Evolutionary conservation across 1,140 invertebrate genomes (phyloP), one percentile per base, ranked within the genome.

Genomic region (Lordiphosa clarofinis): DNA sequence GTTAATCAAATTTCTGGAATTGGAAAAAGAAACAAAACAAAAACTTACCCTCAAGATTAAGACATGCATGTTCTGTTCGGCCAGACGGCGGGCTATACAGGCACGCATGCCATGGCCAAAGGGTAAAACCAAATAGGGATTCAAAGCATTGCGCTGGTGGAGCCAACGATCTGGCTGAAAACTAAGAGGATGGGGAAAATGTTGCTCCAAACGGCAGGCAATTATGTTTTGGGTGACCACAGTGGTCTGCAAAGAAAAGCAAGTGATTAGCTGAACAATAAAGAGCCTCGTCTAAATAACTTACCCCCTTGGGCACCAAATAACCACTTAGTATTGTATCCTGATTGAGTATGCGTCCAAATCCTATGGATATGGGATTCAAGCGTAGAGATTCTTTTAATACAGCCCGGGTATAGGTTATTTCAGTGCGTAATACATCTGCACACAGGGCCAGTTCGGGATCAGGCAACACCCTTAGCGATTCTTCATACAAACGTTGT

Each of bases 161-260:
- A 95, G 75, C 95, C 95, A 96, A 37, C 95, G 90, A 75, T 96
- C 94, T 0, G 96, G 95, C 38, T 92, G 89, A 73, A 96, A 97
- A 37, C 88, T 55, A 40, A 93, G 59, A 0, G 96, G 93, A 11
- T 93, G 86, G 2, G 90, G 64, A 60, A 96, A 95, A 87, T 96
- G 94, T 70, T 95, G 89, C 0, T 92, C 90, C 37, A 94, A 88
- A 31, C 93, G 91, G 65, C 93, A 95, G 0, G 92, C 91, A 2
- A 96, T 89, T 91, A 96, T 95, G 84, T 97, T 98, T 79, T 97
- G 95, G 9, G 95, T 96, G 4, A 98, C 94, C 10, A 96, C 91
- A 1, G 95, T 92, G 0, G 95, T 97, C 96, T 98, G 79, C 43
- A 92, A 92, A 8, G n/a, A 38, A 36, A 19, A 21, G 9, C 21